A percentile compares a stretch with the other conserved stretches of the same genome.
Evolutionary conservation across 2,888 invertebrate species (phyloP).

Genomic region (Ennomos erosarius): DNA sequence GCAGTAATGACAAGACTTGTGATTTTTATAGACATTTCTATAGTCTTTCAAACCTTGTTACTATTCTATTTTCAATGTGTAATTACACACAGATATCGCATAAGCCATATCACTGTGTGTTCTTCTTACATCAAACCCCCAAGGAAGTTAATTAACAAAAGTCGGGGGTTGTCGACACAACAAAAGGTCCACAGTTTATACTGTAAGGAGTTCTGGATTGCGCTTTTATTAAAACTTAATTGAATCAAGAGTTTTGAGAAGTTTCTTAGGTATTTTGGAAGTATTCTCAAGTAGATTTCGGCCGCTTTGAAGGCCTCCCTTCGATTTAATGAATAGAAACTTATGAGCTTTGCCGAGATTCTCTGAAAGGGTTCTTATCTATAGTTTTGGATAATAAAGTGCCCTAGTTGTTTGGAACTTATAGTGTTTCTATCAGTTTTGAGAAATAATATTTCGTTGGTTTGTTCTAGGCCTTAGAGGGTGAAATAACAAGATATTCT

Average conservation of each 20-base stretch:
- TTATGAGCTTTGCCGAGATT: not conserved
- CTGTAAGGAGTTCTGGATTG: constrained; percentile 46
- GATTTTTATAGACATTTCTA: too few species aligned
- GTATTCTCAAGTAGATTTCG: constrained; percentile 31
- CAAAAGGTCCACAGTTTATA: constrained; percentile 51
- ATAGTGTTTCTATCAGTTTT: too few species aligned
- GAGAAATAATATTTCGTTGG: too few species aligned
- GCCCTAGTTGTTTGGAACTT: too few species aligned
- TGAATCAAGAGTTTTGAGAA: constrained; percentile 44
- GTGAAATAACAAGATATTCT: too few species aligned
- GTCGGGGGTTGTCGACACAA: constrained; percentile 44
- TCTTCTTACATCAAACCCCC: constrained; percentile 11
- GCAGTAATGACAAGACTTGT: too few species aligned
- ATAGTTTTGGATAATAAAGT: too few species aligned
- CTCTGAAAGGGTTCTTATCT: not conserved
- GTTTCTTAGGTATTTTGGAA: constrained; percentile 38
- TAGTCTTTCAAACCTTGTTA: too few species aligned
- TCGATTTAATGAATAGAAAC: constrained; percentile 23
- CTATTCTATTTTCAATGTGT: too few species aligned
- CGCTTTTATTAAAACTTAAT: constrained; percentile 59
- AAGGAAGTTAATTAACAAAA: constrained; percentile 46
- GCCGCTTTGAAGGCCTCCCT: constrained; percentile 24
- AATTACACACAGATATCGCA: not conserved
- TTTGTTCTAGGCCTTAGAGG: too few species aligned
- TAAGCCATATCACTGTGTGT: constrained; percentile 3